Evolutionary conservation across 2,797 vertebrate genomes (phyloP).

Genomic region (Falco concolor): DNA sequence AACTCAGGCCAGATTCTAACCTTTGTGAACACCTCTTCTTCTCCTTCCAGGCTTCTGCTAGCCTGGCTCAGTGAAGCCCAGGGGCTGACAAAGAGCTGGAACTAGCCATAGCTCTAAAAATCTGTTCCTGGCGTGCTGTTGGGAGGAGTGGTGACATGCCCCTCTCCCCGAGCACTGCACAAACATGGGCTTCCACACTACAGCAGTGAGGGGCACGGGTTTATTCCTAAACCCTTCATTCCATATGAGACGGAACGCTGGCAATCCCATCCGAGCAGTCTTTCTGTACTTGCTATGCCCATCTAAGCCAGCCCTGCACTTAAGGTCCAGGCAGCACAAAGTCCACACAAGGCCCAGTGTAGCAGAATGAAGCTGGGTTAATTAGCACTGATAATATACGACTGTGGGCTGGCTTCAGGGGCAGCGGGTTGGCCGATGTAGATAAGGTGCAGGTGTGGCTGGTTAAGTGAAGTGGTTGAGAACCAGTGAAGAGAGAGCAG

Average conservation of each 20-base stretch:
- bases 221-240: background rate
- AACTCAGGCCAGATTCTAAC: background rate
- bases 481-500: no score
- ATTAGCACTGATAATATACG: no score
- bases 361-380: no score
- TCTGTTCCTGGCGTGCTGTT: background rate
- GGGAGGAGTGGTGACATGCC: no score
- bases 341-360: rapidly evolving
- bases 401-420: no score
- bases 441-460: no score
- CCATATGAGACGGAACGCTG: rapidly evolving
- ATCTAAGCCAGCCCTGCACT: background rate
- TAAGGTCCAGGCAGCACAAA: background rate
- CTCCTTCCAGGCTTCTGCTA: background rate
- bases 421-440: no score
- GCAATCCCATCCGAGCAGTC: background rate
- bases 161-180: rapidly evolving
- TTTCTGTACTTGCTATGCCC: background rate
- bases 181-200: background rate
- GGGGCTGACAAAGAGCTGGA: background rate
- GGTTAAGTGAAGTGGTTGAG: no score
- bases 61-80: background rate
- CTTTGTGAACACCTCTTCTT: background rate
- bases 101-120: background rate
- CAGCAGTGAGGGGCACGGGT: background rate